A percentile compares a stretch with the other conserved stretches of the same genome.
Evolutionary conservation across 1,140 invertebrate genomes (phyloP).

Genomic region (Zaprionus davidi): DNA sequence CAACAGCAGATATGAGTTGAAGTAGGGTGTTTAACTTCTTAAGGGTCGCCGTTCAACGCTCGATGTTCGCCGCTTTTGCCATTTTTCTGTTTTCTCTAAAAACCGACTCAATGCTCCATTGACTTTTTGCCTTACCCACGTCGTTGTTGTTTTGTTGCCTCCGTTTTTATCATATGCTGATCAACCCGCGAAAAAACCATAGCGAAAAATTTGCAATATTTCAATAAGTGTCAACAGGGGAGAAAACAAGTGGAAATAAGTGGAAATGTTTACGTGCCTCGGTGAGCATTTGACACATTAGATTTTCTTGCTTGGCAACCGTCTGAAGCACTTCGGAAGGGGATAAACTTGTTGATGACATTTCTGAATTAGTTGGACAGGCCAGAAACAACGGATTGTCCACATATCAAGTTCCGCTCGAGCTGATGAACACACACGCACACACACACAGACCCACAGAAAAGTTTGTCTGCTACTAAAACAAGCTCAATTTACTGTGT

Average conservation of each 20-base stretch:
- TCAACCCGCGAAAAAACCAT: constrained; percentile 14
- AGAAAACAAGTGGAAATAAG: constrained; percentile 51
- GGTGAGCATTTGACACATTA: constrained; percentile 35
- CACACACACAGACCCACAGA: background rate
- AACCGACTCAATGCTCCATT: constrained; percentile 13
- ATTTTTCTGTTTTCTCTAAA: constrained; percentile 23
- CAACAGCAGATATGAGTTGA: constrained; percentile 3
- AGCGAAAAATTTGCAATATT: constrained; percentile 58
- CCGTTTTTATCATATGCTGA: background rate
- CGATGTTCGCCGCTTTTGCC: background rate
- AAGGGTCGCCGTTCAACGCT: constrained; percentile 5
- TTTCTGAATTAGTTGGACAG: constrained; percentile 10
- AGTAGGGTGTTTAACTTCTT: constrained; percentile 12
- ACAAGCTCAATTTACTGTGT: constrained; percentile 1
- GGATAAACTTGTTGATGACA: constrained; percentile 37
- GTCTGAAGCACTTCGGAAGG: background rate
- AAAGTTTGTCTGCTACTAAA: background rate
- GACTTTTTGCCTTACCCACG: constrained; percentile 3
- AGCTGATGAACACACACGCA: background rate
- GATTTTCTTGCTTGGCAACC: constrained; percentile 12
- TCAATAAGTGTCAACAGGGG: constrained; percentile 70
- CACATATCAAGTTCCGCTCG: background rate
- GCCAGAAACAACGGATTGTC: background rate
- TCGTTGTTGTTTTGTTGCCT: background rate
- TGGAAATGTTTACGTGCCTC: constrained; percentile 59